Evolutionary conservation across 2,113 vertebrate genomes (phyloP), one percentile per base, ranked within the genome.

Genomic region (Daphoenositta chrysoptera): DNA sequence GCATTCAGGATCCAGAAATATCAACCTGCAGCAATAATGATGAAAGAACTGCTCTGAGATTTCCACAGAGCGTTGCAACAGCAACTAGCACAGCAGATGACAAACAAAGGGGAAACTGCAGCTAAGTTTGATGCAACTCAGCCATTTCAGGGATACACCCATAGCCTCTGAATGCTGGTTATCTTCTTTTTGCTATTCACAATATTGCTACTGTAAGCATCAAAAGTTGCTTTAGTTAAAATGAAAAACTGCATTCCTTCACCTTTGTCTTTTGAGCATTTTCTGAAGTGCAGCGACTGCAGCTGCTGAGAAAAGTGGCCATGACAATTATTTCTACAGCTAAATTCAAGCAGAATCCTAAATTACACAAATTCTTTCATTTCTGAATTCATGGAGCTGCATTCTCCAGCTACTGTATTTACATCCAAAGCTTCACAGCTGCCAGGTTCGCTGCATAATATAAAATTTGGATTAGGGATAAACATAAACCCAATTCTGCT

Each of bases 391-490:
- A 87, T 20, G 37, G 54, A 89, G n/a, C 37, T 61, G 48, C 57
- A 89, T 71, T 75, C 50, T 91, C 90, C 84, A 89, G 87, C 69
- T 68, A 54, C 64, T 75, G 47, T 53, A 87, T 88, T 77, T 95
- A 86, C 92, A 84, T 70, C 51, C 77, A 85, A 85, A 76, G 77
- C 44, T 95, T 90, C 89, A 42, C 39, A 83, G 87, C 76, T 94
- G 87, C 80, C 93, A 94, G 56, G 54, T 96, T 97, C 7, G 1
- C 70, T 40, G 80, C 42, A 65, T 53, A 83, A 88, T 48, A 71
- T 9, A 51, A 91, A 94, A 90, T 89, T 71, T 88, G 89, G 78
- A 95, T 95, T 96, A 95, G 30, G 64, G 68, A 94, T 92, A 92
- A 93, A 93, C 78, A 75, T 27, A 96, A 94, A 93, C 47, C 39